Percentiles rank a stretch among this genome's conserved stretches.
phyloP scores from a whole-genome alignment of 2,113 vertebrate genomes.

The Boleophthalmus pectinirostris region DNA sequence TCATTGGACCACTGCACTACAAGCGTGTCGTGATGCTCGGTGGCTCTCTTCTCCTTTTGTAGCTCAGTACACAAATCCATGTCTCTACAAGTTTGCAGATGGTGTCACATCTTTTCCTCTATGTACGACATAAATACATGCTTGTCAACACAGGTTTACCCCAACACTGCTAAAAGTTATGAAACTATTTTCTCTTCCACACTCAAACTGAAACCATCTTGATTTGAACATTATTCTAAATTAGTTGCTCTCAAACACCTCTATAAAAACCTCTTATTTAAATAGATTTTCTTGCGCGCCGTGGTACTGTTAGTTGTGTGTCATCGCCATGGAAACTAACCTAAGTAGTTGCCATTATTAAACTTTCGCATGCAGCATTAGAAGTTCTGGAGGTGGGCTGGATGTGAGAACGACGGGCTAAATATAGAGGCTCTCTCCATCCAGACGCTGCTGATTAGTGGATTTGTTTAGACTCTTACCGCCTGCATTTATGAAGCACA shows the following conservation, averaged over 20 bases:
- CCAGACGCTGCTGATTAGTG: conserved; percentile 54
- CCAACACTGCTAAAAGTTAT: no score
- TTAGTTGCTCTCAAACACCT: background rate
- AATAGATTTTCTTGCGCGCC: background rate
- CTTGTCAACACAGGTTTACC: no score
- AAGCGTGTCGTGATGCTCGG: no score
- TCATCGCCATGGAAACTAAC: conserved; percentile 63
- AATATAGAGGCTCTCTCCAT: conserved; percentile 59
- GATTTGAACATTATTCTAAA: background rate
- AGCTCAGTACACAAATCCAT: no score
- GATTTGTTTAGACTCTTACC: conserved; percentile 45
- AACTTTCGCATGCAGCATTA: conserved; percentile 51
- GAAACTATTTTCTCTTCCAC: background rate
- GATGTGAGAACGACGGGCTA: conserved; percentile 61
- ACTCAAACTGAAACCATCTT: background rate
- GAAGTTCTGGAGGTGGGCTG: conserved; percentile 61
- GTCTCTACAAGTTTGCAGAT: no score
- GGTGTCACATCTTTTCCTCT: no score
- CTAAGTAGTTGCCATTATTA: conserved; percentile 58
- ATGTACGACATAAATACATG: no score
- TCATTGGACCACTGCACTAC: no score
- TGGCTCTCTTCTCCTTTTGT: no score
- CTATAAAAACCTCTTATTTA: background rate
- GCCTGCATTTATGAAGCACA: conserved; percentile 23
- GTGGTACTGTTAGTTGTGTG: conserved; percentile 16